phyloP scores from a whole-genome alignment of 2,797 vertebrate genomes.

The Amazona finschi region DNA sequence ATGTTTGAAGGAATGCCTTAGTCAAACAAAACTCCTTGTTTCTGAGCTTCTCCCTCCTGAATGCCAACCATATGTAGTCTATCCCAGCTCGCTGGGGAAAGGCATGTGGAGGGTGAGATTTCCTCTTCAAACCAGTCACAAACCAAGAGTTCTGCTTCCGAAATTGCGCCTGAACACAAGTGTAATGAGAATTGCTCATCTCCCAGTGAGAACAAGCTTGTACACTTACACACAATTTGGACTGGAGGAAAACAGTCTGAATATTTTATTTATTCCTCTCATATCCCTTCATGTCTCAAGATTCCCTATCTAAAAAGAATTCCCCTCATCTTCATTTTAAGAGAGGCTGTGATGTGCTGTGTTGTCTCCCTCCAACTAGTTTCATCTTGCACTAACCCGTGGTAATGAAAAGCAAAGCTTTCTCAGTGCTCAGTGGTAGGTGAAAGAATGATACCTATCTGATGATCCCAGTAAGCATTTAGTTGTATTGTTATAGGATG shows the following conservation, averaged over 20 bases:
- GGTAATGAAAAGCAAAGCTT: background rate
- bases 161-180: constrained; percentile 11
- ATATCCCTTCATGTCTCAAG: background rate
- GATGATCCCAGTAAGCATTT: background rate
- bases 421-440: background rate
- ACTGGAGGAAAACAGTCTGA: constrained; percentile 13
- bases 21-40: background rate
- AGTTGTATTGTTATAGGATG: background rate
- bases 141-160: background rate
- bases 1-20: background rate
- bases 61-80: background rate
- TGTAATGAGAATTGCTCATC: background rate
- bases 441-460: background rate
- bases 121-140: background rate
- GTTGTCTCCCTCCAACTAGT: background rate
- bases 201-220: background rate
- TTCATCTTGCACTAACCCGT: background rate
- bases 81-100: background rate
- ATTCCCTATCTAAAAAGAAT: background rate
- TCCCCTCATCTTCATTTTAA: background rate
- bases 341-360: background rate
- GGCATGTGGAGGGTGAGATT: background rate
- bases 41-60: background rate
- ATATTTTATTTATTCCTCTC: constrained; percentile 33
- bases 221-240: background rate